Percentiles rank a stretch among this genome's conserved stretches.
These are phyloP conservation scores for Spilogale gracilis DNA, from an alignment of 2,113 vertebrate genomes.

Conservation along the genomic window DNA sequence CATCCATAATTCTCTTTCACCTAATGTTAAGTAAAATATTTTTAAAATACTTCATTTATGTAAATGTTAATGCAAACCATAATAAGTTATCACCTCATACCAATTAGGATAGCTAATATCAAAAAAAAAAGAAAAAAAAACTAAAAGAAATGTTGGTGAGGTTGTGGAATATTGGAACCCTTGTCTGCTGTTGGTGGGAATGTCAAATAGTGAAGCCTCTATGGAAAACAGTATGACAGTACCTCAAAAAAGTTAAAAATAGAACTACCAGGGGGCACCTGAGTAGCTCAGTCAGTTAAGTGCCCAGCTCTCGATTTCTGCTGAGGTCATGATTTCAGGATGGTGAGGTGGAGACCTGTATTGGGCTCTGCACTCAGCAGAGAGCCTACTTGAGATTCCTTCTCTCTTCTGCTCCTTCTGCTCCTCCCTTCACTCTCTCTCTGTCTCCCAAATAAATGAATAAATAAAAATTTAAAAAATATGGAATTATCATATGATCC, in stretches of 20 bases:
- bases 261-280: not conserved
- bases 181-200: not conserved
- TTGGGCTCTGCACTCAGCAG: not conserved
- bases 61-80: not conserved
- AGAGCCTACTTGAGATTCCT: not conserved
- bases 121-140: not conserved
- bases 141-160: not conserved
- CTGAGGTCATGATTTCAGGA: not conserved
- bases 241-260: not conserved
- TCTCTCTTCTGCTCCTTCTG: not conserved
- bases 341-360: not conserved
- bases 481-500: not conserved
- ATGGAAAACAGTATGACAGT: not conserved
- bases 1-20: not conserved
- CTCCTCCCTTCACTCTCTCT: not conserved
- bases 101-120: not conserved
- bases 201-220: not conserved
- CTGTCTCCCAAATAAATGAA: not conserved
- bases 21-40: not conserved
- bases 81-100: not conserved
- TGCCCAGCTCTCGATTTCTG: no score
- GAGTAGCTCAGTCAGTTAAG: not conserved
- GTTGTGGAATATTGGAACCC: not conserved
- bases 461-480: not conserved
- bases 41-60: not conserved